Percentiles rank a stretch among this genome's conserved stretches.
Conservation (phyloP, 2,888 invertebrate genomes). For the Achlya flavicornis region DNA sequence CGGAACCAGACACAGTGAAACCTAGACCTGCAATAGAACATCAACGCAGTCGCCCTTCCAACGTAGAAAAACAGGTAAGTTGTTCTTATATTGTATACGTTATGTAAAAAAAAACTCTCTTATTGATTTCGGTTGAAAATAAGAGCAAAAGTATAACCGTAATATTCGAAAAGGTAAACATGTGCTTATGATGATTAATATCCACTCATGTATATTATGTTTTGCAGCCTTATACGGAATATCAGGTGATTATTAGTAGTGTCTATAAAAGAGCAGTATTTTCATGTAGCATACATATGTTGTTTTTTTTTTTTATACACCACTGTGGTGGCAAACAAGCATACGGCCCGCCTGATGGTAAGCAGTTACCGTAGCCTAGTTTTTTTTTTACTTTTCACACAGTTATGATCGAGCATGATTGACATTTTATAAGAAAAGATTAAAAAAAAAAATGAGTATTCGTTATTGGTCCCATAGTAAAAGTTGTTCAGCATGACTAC, state of each 20-base stretch:
- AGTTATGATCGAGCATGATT: no score
- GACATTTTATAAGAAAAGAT: no score
- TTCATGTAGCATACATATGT: neutral
- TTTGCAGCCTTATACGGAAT: conserved; percentile 77
- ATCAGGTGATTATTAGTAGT: conserved; percentile 72
- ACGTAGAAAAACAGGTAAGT: conserved; percentile 93
- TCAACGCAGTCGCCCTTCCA: conserved; percentile 73
- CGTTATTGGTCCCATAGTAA: no score
- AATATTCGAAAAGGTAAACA: no score
- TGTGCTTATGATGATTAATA: conserved; percentile 20
- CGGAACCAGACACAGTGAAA: conserved; percentile 64
- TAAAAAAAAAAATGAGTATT: no score
- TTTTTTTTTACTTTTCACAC: no score
- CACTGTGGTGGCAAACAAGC: no score
- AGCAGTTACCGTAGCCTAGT: no score
- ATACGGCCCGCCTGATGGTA: no score
- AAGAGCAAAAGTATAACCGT: neutral
- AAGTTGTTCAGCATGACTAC: no score
- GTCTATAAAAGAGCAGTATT: conserved; percentile 3
- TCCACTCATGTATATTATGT: conserved; percentile 35
- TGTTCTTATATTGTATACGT: neutral
- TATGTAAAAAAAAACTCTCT: neutral
- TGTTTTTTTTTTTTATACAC: no score
- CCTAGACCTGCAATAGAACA: conserved; percentile 64
- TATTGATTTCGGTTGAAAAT: neutral